These are phyloP conservation scores for Aculops lycopersici DNA, from an alignment of 1,140 invertebrate genomes.

Conservation along the genomic window DNA sequence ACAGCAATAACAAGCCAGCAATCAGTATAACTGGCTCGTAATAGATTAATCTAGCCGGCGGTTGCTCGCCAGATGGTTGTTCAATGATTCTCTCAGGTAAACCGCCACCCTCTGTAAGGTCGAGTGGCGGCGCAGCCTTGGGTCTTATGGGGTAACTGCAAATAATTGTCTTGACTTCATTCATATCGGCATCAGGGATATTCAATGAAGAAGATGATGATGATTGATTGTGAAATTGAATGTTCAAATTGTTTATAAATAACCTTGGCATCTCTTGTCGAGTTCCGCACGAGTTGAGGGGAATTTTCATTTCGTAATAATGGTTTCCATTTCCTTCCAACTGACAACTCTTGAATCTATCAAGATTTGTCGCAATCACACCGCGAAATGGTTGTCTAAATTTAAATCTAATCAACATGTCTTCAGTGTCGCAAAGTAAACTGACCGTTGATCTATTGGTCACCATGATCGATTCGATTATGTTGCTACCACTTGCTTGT, in stretches of 20 bases:
- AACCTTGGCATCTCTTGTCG: constrained; percentile 42
- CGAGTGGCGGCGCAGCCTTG: constrained; percentile 27
- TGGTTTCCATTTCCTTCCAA: constrained; percentile 39
- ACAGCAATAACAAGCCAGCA: too few species aligned
- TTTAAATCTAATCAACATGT: constrained; percentile 42
- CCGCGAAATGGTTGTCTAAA: constrained; percentile 65
- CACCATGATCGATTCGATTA: neutral
- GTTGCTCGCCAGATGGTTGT: too few species aligned
- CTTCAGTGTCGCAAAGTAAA: constrained; percentile 52
- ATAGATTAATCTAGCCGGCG: too few species aligned
- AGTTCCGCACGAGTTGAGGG: constrained; percentile 66
- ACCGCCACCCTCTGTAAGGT: too few species aligned
- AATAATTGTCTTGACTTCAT: constrained; percentile 69
- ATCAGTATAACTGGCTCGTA: too few species aligned
- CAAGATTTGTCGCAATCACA: constrained; percentile 48
- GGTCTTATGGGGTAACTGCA: constrained; percentile 59
- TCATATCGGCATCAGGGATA: constrained; percentile 60
- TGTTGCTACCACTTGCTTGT: neutral
- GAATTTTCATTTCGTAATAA: constrained; percentile 43
- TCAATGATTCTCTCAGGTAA: too few species aligned
- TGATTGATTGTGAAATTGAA: constrained; percentile 62
- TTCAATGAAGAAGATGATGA: too few species aligned
- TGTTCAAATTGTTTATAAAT: constrained; percentile 70
- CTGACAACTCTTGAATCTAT: constrained; percentile 49
- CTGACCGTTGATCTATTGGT: constrained; percentile 22